A percentile compares a stretch with the other conserved stretches of the same genome.
Conservation (phyloP, 2,797 vertebrate genomes). For the Tauraco hartlaubi region DNA sequence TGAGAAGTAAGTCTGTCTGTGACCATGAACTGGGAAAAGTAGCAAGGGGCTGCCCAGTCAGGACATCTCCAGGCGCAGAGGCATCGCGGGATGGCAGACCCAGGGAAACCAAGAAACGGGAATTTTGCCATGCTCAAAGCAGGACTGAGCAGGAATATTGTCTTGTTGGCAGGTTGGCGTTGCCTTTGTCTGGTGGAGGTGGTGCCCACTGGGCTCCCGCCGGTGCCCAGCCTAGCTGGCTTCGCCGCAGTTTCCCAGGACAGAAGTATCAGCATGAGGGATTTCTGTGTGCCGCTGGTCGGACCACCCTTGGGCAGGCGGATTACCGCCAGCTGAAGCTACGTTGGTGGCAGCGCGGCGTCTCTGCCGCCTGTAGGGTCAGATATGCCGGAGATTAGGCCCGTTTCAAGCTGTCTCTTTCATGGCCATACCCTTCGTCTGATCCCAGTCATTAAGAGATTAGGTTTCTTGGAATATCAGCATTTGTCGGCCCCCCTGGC, state of each 20-base stretch:
- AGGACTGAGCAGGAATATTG: neutral
- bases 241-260: neutral
- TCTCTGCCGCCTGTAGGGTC: constrained; percentile 40
- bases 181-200: neutral
- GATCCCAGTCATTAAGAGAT: constrained; percentile 85
- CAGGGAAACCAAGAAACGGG: neutral
- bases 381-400: constrained; percentile 60
- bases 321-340: constrained; percentile 13
- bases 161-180: neutral
- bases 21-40: neutral
- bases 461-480: constrained; percentile 86
- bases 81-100: neutral
- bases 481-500: constrained; percentile 74
- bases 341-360: constrained; percentile 49
- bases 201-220: fast-evolving
- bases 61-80: neutral
- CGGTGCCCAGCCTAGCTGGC: neutral
- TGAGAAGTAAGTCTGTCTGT: neutral
- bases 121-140: neutral
- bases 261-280: fast-evolving
- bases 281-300: constrained; percentile 39
- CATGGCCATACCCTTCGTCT: constrained; percentile 51
- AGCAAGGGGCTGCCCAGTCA: neutral
- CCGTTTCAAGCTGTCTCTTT: constrained; percentile 76
- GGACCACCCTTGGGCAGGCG: constrained; percentile 45